These are phyloP conservation scores for Nannoperca australis DNA, from an alignment of 2,797 vertebrate genomes.

Conservation along the genomic window DNA sequence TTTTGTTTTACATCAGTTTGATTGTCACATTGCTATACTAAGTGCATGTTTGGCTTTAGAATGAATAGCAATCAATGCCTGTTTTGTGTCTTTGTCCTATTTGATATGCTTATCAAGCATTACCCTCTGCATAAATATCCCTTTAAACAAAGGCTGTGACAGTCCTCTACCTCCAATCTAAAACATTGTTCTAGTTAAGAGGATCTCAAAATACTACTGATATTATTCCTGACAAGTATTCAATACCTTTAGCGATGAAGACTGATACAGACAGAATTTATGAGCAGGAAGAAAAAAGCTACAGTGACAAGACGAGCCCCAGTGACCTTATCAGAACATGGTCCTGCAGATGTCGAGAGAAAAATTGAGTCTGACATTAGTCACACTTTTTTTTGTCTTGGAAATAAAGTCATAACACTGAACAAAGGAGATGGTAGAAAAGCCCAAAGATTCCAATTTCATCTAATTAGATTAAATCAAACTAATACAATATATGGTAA, in stretches of 20 bases:
- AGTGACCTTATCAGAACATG: slow-evolving; percentile 79
- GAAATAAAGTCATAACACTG: slow-evolving; percentile 61
- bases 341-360: slow-evolving; percentile 57
- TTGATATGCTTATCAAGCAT: slow-evolving; percentile 55
- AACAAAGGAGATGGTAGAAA: slow-evolving; percentile 66
- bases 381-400: slow-evolving; percentile 54
- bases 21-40: slow-evolving; percentile 30
- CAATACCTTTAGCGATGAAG: slow-evolving; percentile 69
- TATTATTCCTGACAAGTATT: slow-evolving; percentile 78
- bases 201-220: slow-evolving; percentile 60
- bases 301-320: slow-evolving; percentile 67
- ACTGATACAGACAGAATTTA: slow-evolving; percentile 76
- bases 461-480: slow-evolving; percentile 70
- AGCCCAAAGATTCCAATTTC: slow-evolving; percentile 45
- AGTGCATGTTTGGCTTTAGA: slow-evolving; percentile 25
- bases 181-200: slow-evolving; percentile 66
- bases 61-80: slow-evolving; percentile 52
- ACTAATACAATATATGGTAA: slow-evolving; percentile 68
- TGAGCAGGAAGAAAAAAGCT: slow-evolving; percentile 74
- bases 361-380: slow-evolving; percentile 69
- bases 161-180: slow-evolving; percentile 40
- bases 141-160: slow-evolving; percentile 55
- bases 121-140: slow-evolving; percentile 55
- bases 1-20: slow-evolving; percentile 23
- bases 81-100: slow-evolving; percentile 52